Conservation (phyloP, 2,113 vertebrate genomes). For the Romanogobio albipinnatus region DNA sequence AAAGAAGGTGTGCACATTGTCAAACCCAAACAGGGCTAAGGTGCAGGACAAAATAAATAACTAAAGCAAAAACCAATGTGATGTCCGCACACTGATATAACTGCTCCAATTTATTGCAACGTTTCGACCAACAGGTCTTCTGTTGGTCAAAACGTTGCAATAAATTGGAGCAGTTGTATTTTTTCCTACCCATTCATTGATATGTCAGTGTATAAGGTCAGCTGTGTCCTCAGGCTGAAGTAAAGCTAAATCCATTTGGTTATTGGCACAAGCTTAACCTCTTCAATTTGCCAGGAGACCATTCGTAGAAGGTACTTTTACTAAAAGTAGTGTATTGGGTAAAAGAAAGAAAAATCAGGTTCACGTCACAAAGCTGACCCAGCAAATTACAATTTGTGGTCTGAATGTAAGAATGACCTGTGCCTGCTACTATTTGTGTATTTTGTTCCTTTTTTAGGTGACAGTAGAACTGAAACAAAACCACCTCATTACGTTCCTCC, state of each 20-base stretch:
- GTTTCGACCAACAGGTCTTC: too few relatives aligned
- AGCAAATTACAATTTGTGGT: slow-evolving; percentile 26
- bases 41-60: too few relatives aligned
- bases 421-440: slow-evolving; percentile 51
- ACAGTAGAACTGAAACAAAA: slow-evolving; percentile 41
- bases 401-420: slow-evolving; percentile 10
- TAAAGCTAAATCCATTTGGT: slow-evolving; percentile 35
- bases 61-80: too few relatives aligned
- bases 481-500: not conserved
- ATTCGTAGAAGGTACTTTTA: slow-evolving; percentile 58
- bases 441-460: slow-evolving; percentile 57
- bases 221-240: slow-evolving; percentile 28
- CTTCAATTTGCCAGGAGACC: slow-evolving; percentile 15
- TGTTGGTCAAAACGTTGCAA: too few relatives aligned
- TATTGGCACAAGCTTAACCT: slow-evolving; percentile 47
- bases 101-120: too few relatives aligned
- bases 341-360: slow-evolving; percentile 35
- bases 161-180: too few relatives aligned
- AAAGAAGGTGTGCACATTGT: too few relatives aligned
- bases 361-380: slow-evolving; percentile 55
- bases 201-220: slow-evolving; percentile 32
- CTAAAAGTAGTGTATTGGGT: slow-evolving; percentile 50
- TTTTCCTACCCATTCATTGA: slow-evolving; percentile 10
- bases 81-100: too few relatives aligned
- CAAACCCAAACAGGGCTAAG: too few relatives aligned